A percentile compares a stretch with the other conserved stretches of the same genome.
phyloP scores from a whole-genome alignment of 2,113 vertebrate species.

The Ahaetulla prasina region DNA sequence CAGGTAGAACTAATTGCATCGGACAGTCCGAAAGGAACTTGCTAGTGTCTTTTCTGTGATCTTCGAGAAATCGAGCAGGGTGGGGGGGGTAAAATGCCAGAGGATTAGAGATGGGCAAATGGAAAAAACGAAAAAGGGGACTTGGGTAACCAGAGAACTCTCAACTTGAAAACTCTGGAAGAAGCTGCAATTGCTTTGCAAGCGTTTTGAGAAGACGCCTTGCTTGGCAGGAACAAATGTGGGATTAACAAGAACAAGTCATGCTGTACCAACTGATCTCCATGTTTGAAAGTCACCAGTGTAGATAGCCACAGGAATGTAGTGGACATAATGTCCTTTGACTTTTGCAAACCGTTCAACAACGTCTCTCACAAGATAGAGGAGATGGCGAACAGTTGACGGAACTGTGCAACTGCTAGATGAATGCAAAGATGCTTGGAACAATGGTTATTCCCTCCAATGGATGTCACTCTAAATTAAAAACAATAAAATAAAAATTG shows the following conservation, averaged over 20 bases:
- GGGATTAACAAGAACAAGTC: not conserved
- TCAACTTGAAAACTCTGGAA: not conserved
- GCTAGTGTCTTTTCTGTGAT: not conserved
- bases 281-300: not conserved
- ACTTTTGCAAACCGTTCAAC: not conserved
- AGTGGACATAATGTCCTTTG: not conserved
- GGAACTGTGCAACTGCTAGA: not conserved
- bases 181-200: not conserved
- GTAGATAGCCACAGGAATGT: not conserved
- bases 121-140: not conserved
- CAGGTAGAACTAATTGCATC: not conserved
- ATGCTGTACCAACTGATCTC: not conserved
- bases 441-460: not conserved
- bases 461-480: not conserved
- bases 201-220: not conserved
- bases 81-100: not conserved
- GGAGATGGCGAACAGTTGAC: not conserved
- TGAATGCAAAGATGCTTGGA: not conserved
- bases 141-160: not conserved
- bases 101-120: not conserved
- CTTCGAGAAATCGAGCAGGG: not conserved
- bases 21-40: not conserved
- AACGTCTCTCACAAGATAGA: not conserved
- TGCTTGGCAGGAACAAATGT: not conserved
- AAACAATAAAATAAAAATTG: not conserved